A percentile compares a stretch with the other conserved stretches of the same genome.
These are phyloP conservation scores for Phalacrocorax aristotelis DNA, from an alignment of 2,113 vertebrate genomes.

Conservation along the genomic window DNA sequence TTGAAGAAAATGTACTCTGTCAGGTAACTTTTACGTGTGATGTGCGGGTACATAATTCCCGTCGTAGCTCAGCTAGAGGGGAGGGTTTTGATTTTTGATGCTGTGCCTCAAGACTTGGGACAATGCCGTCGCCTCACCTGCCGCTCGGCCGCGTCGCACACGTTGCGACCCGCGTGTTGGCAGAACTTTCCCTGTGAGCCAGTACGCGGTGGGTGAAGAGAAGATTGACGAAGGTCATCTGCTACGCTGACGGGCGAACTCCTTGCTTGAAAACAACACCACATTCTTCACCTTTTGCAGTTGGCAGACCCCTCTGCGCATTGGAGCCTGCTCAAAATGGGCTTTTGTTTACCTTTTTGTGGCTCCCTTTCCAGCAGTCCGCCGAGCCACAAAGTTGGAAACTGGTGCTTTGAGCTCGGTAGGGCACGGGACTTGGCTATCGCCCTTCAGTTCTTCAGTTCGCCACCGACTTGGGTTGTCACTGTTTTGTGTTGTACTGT, in stretches of 20 bases:
- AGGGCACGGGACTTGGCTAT: background rate
- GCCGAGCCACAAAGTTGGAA: background rate
- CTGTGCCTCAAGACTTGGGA: background rate
- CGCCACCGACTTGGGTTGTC: rapidly evolving
- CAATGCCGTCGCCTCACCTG: background rate
- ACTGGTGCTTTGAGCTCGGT: background rate
- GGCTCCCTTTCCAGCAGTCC: background rate
- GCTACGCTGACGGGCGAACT: background rate
- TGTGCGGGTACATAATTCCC: background rate
- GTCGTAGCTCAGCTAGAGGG: background rate
- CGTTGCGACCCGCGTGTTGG: rapidly evolving
- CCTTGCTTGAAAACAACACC: background rate
- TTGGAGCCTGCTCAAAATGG: background rate
- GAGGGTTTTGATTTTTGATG: background rate
- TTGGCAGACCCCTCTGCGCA: background rate
- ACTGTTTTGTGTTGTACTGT: background rate
- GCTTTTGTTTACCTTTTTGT: background rate
- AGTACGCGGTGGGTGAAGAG: background rate
- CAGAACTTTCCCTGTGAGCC: background rate
- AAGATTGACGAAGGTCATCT: slow-evolving; percentile 9
- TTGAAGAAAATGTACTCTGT: background rate
- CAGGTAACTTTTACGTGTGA: slow-evolving; percentile 25
- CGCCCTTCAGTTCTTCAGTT: background rate
- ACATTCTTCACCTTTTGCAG: background rate
- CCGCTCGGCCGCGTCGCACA: rapidly evolving